A percentile compares a stretch with the other conserved stretches of the same genome.
These are phyloP conservation scores for Erynnis tages DNA, from an alignment of 2,888 invertebrate species.

Conservation along the genomic window DNA sequence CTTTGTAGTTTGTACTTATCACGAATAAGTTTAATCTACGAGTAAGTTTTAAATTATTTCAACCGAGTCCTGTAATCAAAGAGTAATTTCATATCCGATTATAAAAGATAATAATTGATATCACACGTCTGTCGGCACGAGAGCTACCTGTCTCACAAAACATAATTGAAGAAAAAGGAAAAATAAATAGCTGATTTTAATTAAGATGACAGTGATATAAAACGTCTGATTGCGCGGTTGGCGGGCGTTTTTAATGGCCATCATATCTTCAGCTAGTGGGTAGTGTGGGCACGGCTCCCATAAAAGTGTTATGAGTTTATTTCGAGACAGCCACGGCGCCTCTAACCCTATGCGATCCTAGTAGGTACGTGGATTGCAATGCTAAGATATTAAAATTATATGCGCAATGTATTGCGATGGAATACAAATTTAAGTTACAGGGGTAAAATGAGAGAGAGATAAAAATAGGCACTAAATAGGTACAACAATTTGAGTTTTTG, in stretches of 20 bases:
- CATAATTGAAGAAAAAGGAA: background rate
- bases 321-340: constrained; percentile 42
- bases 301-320: constrained; percentile 79
- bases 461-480: no score
- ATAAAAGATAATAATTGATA: no score
- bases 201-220: constrained; percentile 61
- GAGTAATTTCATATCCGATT: no score
- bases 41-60: no score
- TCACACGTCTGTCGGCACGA: no score
- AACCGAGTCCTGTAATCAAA: no score
- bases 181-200: constrained; percentile 65
- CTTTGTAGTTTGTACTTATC: no score
- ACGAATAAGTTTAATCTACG: no score
- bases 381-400: constrained; percentile 1
- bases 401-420: no score
- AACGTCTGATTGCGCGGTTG: constrained; percentile 62
- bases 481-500: no score
- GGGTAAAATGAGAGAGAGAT: no score
- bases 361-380: constrained; percentile 5
- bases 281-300: constrained; percentile 49
- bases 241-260: constrained; percentile 64
- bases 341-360: background rate
- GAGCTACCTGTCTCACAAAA: background rate
- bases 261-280: constrained; percentile 58
- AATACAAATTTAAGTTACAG: no score